A percentile compares a stretch with the other conserved stretches of the same genome.
These are phyloP conservation scores for Morpho deidamia DNA, from an alignment of 2,888 invertebrate genomes.

Conservation along the genomic window DNA sequence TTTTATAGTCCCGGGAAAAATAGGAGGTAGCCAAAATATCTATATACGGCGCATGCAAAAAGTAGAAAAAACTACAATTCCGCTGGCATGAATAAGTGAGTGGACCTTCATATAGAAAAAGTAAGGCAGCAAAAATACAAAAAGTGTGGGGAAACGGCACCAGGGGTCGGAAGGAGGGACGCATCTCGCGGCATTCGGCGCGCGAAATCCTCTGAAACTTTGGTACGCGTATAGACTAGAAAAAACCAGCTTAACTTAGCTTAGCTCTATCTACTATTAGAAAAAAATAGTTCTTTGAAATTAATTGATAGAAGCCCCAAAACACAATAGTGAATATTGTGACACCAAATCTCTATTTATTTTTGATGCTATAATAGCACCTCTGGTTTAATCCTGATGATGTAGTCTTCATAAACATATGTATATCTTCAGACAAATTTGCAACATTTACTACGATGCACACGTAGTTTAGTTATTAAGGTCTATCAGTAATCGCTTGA, in stretches of 20 bases:
- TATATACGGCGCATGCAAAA: conserved; percentile 70
- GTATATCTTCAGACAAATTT: too few species aligned
- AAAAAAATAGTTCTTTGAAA: too few species aligned
- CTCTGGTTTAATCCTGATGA: too few species aligned
- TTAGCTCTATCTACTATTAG: too few species aligned
- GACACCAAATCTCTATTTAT: too few species aligned
- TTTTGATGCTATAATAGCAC: too few species aligned
- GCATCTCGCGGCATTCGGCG: conserved; percentile 24
- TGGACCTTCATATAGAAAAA: conserved; percentile 71
- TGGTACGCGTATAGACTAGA: conserved; percentile 25
- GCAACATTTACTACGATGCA: too few species aligned
- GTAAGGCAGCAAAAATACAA: conserved; percentile 58
- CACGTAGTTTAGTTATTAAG: too few species aligned
- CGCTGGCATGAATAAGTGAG: conserved; percentile 76
- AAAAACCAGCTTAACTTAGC: not conserved
- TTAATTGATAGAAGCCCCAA: not conserved
- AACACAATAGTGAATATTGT: too few species aligned
- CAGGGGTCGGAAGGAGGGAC: conserved; percentile 35
- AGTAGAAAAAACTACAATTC: conserved; percentile 68
- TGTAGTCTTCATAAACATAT: too few species aligned
- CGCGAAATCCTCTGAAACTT: conserved; percentile 22
- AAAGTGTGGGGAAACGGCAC: conserved; percentile 36
- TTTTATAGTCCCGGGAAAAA: conserved; percentile 75
- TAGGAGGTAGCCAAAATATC: conserved; percentile 75
- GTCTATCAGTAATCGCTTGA: not conserved